Evolutionary conservation across 1,140 invertebrate genomes (phyloP).

Genomic region (Sycophila sp.): DNA sequence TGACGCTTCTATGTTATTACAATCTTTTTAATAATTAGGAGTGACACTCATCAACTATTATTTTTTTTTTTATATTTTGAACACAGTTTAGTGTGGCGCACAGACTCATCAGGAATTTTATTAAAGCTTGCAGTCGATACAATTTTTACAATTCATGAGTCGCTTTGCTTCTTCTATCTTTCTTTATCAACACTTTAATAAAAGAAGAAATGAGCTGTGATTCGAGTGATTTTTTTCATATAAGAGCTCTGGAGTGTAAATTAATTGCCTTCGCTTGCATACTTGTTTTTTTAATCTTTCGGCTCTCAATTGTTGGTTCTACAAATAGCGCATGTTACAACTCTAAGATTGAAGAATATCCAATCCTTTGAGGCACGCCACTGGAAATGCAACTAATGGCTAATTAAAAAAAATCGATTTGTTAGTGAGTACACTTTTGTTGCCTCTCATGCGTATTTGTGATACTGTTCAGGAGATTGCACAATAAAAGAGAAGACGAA

Average conservation of each 20-base stretch:
- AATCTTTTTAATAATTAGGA: slow-evolving; percentile 46
- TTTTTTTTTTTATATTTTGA: slow-evolving; percentile 56
- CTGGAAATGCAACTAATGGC: slow-evolving; percentile 60
- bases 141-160: background rate
- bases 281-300: slow-evolving; percentile 23
- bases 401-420: slow-evolving; percentile 14
- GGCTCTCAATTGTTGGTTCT: slow-evolving; percentile 36
- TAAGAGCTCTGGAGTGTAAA: slow-evolving; percentile 55
- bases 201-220: slow-evolving; percentile 55
- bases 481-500: slow-evolving; percentile 25
- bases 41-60: slow-evolving; percentile 43
- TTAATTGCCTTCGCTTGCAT: slow-evolving; percentile 49
- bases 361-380: slow-evolving; percentile 50
- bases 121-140: slow-evolving; percentile 35
- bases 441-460: slow-evolving; percentile 2
- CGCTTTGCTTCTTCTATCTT: background rate
- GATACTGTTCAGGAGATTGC: slow-evolving; percentile 23
- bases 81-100: slow-evolving; percentile 65
- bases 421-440: too few relatives aligned
- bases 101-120: slow-evolving; percentile 58
- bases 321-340: slow-evolving; percentile 50
- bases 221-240: slow-evolving; percentile 61
- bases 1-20: slow-evolving; percentile 35
- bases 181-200: slow-evolving; percentile 46
- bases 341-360: slow-evolving; percentile 49